phyloP scores from a whole-genome alignment of 2,113 vertebrate genomes.

The Pandion haliaetus region DNA sequence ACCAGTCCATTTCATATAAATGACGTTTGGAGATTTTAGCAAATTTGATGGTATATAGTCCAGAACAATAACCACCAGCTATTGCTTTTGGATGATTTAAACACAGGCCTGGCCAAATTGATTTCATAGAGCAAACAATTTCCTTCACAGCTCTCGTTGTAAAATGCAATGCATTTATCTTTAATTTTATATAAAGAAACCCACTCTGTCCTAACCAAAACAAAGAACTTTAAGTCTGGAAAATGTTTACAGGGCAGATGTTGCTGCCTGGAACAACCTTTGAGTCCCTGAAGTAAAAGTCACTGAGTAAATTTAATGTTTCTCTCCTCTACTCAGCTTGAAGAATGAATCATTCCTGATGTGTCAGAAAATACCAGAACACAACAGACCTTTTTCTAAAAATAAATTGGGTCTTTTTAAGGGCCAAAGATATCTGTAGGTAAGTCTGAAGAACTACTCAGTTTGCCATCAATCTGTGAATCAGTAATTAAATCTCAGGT shows the following conservation, averaged over 20 bases:
- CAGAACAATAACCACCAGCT: neutral
- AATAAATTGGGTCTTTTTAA: constrained; percentile 30
- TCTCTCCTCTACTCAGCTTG: constrained; percentile 11
- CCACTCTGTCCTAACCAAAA: neutral
- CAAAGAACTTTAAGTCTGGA: neutral
- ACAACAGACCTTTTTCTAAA: constrained; percentile 46
- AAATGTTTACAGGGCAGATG: neutral
- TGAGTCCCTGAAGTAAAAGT: neutral
- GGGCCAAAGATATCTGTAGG: constrained; percentile 37
- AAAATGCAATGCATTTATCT: neutral
- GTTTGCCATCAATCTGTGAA: constrained; percentile 26
- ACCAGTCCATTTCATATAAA: neutral
- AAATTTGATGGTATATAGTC: neutral
- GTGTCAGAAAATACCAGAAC: constrained; percentile 51
- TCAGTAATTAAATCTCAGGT: constrained; percentile 61
- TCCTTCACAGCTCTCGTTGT: neutral
- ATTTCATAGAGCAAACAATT: neutral
- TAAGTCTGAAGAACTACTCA: constrained; percentile 14
- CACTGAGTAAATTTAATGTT: constrained; percentile 30
- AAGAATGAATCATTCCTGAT: constrained; percentile 63
- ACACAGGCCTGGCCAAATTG: neutral
- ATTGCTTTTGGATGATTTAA: neutral
- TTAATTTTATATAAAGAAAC: neutral
- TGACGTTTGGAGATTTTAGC: neutral
- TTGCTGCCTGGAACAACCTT: constrained; percentile 42